Evolutionary conservation across 2,113 vertebrate genomes (phyloP).

Genomic region (Pao palembangensis): DNA sequence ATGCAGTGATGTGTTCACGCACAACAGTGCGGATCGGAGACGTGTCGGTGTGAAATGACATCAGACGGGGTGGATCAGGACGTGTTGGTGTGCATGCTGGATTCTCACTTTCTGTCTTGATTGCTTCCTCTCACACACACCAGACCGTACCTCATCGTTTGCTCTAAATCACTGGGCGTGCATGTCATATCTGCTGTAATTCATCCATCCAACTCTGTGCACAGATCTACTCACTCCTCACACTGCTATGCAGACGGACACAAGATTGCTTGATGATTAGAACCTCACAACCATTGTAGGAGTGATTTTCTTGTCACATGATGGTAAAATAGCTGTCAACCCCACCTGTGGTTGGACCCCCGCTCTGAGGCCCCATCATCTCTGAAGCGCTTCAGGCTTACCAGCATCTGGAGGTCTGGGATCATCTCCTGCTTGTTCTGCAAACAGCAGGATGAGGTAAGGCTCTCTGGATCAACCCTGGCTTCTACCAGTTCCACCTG

Average conservation of each 20-base stretch:
- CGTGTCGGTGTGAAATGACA: conserved; percentile 43
- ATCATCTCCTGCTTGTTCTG: conserved; percentile 74
- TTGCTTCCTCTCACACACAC: not conserved
- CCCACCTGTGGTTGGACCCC: conserved; percentile 77
- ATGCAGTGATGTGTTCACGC: conserved; percentile 55
- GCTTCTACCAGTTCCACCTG: conserved; percentile 77
- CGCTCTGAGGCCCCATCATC: conserved; percentile 82
- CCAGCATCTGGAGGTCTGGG: conserved; percentile 80
- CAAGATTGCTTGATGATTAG: conserved; percentile 64
- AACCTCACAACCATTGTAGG: conserved; percentile 77
- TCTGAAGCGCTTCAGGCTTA: conserved; percentile 79
- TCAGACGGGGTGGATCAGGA: conserved; percentile 41
- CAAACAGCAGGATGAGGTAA: conserved; percentile 61
- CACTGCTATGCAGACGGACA: not conserved
- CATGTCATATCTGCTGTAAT: too few species aligned
- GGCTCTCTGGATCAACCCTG: conserved; percentile 52
- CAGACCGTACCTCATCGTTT: too few species aligned
- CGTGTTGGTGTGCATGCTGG: conserved; percentile 30
- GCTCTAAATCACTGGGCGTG: too few species aligned
- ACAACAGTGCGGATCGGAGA: conserved; percentile 29
- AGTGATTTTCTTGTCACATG: conserved; percentile 81
- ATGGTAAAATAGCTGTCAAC: conserved; percentile 74
- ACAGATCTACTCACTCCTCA: conserved; percentile 54
- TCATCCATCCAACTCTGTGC: conserved; percentile 18
- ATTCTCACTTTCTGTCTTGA: not conserved